Conservation (phyloP, 1,140 invertebrate species). For the Lanistes nyassanus region DNA sequence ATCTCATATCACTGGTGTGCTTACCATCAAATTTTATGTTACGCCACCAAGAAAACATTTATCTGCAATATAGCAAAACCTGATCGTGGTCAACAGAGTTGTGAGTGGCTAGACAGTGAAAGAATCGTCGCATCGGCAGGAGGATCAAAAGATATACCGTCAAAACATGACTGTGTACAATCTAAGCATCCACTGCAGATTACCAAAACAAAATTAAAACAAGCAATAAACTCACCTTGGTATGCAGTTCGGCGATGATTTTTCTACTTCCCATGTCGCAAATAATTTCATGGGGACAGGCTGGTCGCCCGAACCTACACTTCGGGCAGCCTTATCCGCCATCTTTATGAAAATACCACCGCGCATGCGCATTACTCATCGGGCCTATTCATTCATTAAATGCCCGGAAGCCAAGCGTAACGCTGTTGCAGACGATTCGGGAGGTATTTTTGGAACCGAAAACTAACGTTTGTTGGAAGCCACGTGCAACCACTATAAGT, state of each 20-base stretch:
- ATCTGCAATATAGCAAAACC: no score
- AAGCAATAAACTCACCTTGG: conserved; percentile 79
- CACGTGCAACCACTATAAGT: no score
- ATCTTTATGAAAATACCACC: conserved; percentile 43
- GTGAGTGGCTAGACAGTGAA: no score
- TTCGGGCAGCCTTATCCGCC: conserved; percentile 61
- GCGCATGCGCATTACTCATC: conserved; percentile 16
- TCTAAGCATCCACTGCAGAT: neutral
- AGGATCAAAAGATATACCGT: neutral
- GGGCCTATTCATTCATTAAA: conserved; percentile 23
- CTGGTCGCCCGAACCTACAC: conserved; percentile 70
- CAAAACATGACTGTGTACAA: neutral
- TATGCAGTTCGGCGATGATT: conserved; percentile 95
- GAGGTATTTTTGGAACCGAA: no score
- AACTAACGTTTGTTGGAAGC: no score
- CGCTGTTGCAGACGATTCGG: conserved; percentile 19
- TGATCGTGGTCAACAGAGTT: no score
- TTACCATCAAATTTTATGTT: no score
- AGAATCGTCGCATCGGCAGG: no score
- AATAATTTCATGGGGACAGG: conserved; percentile 97
- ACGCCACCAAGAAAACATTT: no score
- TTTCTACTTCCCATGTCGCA: conserved; percentile 97
- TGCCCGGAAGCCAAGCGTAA: conserved; percentile 13
- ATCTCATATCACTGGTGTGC: no score
- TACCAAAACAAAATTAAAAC: neutral